A percentile compares a stretch with the other conserved stretches of the same genome.
Conservation (phyloP, 64 coral and sea anemone genomes). For the Pachyseris speciosa region DNA sequence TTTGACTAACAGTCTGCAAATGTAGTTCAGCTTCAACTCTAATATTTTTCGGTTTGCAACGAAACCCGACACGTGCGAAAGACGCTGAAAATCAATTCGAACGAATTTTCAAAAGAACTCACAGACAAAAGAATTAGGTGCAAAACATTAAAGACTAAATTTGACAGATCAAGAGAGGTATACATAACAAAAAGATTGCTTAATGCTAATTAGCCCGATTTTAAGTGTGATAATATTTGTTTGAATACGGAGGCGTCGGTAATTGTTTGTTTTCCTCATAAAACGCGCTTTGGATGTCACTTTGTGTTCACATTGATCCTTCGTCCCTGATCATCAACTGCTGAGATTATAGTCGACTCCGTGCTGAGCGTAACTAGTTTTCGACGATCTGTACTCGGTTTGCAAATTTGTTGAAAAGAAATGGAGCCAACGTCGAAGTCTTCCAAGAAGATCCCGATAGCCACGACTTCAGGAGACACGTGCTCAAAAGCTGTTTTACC, state of each 20-base stretch:
- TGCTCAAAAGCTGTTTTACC: background rate
- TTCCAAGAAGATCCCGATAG: background rate
- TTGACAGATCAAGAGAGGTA: background rate
- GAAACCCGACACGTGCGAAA: background rate
- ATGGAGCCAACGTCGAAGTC: background rate
- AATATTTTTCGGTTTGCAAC: no score
- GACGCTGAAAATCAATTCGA: background rate
- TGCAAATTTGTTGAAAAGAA: background rate
- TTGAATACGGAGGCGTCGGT: background rate
- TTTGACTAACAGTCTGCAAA: no score
- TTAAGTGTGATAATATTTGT: constrained; percentile 3
- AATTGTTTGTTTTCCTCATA: background rate
- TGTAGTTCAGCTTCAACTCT: no score
- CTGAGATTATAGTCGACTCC: background rate
- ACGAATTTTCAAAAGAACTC: background rate
- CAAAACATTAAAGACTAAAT: background rate
- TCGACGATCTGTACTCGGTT: background rate
- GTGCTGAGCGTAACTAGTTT: background rate
- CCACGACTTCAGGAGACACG: constrained; percentile 1
- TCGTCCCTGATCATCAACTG: background rate
- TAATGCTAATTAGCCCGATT: background rate
- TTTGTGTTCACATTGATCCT: background rate
- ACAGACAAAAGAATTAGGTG: background rate
- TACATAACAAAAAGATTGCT: background rate
- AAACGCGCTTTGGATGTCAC: background rate